These are phyloP conservation scores for Labroides dimidiatus DNA, from an alignment of 2,797 vertebrate genomes.

Conservation along the genomic window DNA sequence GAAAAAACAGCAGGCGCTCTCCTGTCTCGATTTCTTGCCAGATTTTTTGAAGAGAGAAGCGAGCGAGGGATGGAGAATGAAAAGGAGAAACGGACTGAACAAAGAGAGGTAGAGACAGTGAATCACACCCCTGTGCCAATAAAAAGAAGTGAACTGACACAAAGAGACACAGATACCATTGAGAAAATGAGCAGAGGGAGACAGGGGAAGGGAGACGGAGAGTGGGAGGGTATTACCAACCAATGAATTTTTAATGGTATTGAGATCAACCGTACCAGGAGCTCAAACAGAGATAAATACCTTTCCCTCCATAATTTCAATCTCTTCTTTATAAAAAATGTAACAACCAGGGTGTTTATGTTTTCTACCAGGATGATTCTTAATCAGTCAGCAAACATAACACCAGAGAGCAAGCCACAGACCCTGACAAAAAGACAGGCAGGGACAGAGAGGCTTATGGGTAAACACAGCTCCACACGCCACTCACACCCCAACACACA, in stretches of 20 bases:
- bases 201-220: constrained; percentile 36
- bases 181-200: constrained; percentile 59
- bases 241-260: constrained; percentile 73
- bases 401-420: constrained; percentile 48
- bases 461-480: constrained; percentile 59
- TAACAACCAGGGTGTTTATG: constrained; percentile 25
- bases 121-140: constrained; percentile 66
- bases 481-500: constrained; percentile 47
- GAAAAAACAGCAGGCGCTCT: constrained; percentile 72
- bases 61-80: constrained; percentile 60
- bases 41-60: constrained; percentile 63
- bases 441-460: constrained; percentile 68
- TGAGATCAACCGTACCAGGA: constrained; percentile 60
- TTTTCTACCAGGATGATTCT: constrained; percentile 31
- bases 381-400: constrained; percentile 72
- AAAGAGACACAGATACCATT: constrained; percentile 69
- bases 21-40: constrained; percentile 71
- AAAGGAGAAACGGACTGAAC: constrained; percentile 67
- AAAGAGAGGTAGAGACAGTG: constrained; percentile 65
- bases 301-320: constrained; percentile 54
- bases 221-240: constrained; percentile 67
- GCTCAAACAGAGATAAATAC: constrained; percentile 71
- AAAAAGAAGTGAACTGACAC: constrained; percentile 72
- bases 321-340: constrained; percentile 42
- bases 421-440: constrained; percentile 59